Evolutionary conservation across 2,888 invertebrate species (phyloP), one percentile per base, ranked within the genome.

Genomic region (Parthenolecanium corni): DNA sequence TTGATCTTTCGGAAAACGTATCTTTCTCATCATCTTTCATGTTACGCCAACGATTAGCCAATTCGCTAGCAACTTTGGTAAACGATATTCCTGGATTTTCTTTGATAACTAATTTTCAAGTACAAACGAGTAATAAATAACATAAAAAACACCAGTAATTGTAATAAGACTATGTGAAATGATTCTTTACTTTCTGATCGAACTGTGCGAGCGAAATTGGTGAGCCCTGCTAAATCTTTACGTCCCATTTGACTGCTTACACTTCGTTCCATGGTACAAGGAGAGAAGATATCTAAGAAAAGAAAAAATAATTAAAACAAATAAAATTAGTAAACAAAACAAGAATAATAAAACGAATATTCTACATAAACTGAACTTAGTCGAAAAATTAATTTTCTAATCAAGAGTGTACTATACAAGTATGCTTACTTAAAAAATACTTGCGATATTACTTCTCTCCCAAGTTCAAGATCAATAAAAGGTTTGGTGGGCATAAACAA

Each of bases 31-130:
- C 72, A 2, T 70, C 66, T 1, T 72, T 69, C 47, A 76, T 67
- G 47, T 70, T 65, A 65, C 72, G 72, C 76, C 76, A 77, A 3
- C 70, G 68, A 47, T 67, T 66, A 14, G 72, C 72, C 56, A 77
- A 67, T n/a, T 69, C 64, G 47, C 68, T 67, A n/a, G 76, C 76
- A 6, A 75, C 70, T 67, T 72, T 71, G 2, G 74, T 70, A 66
- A 73, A 72, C 44, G 72, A 72, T 25, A 70, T 64, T 2, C 67
- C 66, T n/a, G 69, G 68, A 20, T 67, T 62, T 52, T 67, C 64
- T 66, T 67, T 56, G 11, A 67, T 62, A 65, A 69, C 68, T 69
- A 62, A 49, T 66, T 63, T 23, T 64, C 9, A 65, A 31, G 63
- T 20, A 40, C 31, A 44, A 52, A 56, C 20, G 53, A 44, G 51